Base-by-base conservation (phyloP, 2,797 vertebrate species). In the Tympanoctomys barrerae region DNA sequence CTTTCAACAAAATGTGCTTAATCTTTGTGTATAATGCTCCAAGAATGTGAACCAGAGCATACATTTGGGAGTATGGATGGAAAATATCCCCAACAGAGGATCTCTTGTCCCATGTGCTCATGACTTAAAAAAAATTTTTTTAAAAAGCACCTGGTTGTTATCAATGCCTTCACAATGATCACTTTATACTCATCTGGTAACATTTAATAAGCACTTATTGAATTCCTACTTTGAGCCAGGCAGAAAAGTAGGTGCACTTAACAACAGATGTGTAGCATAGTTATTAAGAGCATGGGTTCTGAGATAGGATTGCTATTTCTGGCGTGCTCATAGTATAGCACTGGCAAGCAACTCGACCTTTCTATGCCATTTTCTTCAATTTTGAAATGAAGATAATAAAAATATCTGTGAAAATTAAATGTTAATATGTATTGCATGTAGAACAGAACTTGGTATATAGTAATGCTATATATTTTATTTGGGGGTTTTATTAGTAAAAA, bases 1-100 rank as follows among this genome's bases (percentile, higher is more conserved):
- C 96, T 82, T 91, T 96, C 83, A 73, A 94, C 31, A 95, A 96
- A 93, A 96, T 4, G 39, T 96, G 93, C 94, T 97, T 97, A 98
- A 97, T 89, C 64, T 88, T 98, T 97, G 19, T 89, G 79, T 75
- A 66, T 39, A 93, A 93, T 89, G 39, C 54, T 79, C 5, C 22
- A 28, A 90, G 82, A 93, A 78, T 39, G 85, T 31, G 19, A 64
- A 36, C 92, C 79, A 96, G 94, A 97, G 77, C 68, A 85, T 61
- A 46, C 5, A 2, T 94, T 62, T 82, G 62, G 54, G 46, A 78
- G 1, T 36, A 19, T 36, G 59, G 42, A 28, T 70, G 33, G 10
- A 80, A 71, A 89, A 39, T 70, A 83, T 68, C 33, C n/a, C 52
- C 42, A 24, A 52, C 2, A 91, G 64, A 93, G n/a, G 4, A 2